Evolutionary conservation across 2,888 invertebrate species (phyloP).

Genomic region (Calephelis perditalis): DNA sequence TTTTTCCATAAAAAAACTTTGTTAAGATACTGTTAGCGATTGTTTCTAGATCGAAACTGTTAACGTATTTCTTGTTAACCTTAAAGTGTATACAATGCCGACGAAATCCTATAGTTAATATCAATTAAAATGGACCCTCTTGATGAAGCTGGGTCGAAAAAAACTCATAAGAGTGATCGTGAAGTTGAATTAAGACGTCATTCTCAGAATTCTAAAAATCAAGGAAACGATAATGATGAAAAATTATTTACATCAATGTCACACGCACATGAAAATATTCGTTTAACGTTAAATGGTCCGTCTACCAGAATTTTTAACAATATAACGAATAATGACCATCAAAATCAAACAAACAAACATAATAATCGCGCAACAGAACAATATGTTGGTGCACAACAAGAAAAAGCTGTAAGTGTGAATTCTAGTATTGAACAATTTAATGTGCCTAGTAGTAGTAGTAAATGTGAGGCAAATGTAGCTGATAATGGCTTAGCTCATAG

Average conservation of each 20-base stretch:
- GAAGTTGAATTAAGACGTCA: constrained; percentile 46
- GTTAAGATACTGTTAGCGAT: not conserved
- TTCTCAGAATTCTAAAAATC: constrained; percentile 40
- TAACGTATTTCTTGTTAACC: constrained; percentile 39
- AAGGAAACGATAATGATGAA: constrained; percentile 45
- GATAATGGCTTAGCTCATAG: constrained; percentile 44
- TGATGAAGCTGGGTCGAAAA: constrained; percentile 46
- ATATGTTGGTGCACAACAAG: constrained; percentile 35
- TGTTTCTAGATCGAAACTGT: not conserved
- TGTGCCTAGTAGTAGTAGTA: constrained; percentile 42
- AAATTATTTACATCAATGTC: constrained; percentile 56
- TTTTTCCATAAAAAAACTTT: not conserved
- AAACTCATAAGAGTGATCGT: constrained; percentile 43
- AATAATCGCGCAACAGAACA: constrained; percentile 38
- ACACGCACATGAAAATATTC: constrained; percentile 47
- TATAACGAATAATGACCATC: constrained; percentile 38
- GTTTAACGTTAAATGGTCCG: constrained; percentile 49
- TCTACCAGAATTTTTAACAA: constrained; percentile 31
- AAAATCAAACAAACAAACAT: constrained; percentile 34
- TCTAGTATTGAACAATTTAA: constrained; percentile 37
- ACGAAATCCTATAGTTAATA: constrained; percentile 45
- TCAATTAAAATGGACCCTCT: constrained; percentile 61
- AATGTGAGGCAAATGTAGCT: constrained; percentile 36
- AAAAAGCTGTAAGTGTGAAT: constrained; percentile 37
- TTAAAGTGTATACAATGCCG: constrained; percentile 65